phyloP scores from a whole-genome alignment of 2,113 vertebrate species.

The Pontoporia blainvillei region DNA sequence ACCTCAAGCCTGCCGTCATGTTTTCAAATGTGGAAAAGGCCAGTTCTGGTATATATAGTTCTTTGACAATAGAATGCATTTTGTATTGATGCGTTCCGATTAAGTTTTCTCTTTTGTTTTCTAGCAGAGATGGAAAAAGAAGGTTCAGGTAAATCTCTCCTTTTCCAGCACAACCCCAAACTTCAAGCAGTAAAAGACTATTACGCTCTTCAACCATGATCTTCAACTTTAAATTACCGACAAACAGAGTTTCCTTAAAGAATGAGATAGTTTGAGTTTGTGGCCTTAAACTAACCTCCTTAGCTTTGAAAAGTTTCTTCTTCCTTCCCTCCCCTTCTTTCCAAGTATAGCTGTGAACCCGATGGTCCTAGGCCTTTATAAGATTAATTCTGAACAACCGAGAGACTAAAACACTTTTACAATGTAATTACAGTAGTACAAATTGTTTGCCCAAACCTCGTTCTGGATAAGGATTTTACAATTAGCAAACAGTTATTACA shows the following conservation, averaged over 20 bases:
- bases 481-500: slow-evolving; percentile 83
- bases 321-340: neutral
- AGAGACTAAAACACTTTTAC: slow-evolving; percentile 77
- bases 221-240: slow-evolving; percentile 1
- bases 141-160: slow-evolving; percentile 63
- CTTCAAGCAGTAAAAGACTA: neutral
- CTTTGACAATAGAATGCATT: neutral
- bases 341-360: neutral
- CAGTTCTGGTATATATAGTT: neutral
- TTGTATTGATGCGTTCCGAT: slow-evolving; percentile 22
- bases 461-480: slow-evolving; percentile 84
- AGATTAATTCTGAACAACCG: slow-evolving; percentile 71
- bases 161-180: slow-evolving; percentile 6
- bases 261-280: neutral
- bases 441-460: slow-evolving; percentile 84
- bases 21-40: slow-evolving; percentile 54
- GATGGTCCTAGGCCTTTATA: slow-evolving; percentile 61
- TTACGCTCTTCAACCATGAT: neutral
- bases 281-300: neutral
- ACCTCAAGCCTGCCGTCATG: neutral
- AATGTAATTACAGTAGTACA: slow-evolving; percentile 80
- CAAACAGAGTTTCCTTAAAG: neutral
- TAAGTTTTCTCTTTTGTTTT: slow-evolving; percentile 53
- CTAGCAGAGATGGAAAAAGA: slow-evolving; percentile 52
- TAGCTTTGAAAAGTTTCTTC: slow-evolving; percentile 45